A percentile compares a stretch with the other conserved stretches of the same genome.
Evolutionary conservation across 2,797 vertebrate genomes (phyloP).

Genomic region (Notolepis coatsorum): DNA sequence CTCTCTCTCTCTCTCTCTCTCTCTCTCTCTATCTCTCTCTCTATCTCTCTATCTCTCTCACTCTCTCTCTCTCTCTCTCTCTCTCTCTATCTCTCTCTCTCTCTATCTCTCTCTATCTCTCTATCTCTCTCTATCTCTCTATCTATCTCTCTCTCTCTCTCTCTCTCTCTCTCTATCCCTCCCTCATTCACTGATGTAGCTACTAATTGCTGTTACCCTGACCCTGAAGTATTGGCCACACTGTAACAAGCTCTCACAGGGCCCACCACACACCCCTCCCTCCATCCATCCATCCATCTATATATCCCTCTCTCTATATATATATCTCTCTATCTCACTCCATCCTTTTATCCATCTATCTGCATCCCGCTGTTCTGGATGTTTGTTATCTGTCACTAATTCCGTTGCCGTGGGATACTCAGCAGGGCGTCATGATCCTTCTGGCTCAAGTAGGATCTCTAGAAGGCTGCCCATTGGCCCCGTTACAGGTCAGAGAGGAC

Average conservation of each 20-base stretch:
- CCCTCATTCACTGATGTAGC: constrained; percentile 77
- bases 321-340: constrained; percentile 37
- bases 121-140: neutral
- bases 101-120: neutral
- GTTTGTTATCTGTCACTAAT: constrained; percentile 85
- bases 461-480: constrained; percentile 14
- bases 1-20: constrained; percentile 19
- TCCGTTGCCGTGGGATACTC: constrained; percentile 33
- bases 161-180: constrained; percentile 32
- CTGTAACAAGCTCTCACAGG: constrained; percentile 91
- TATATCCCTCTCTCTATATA: constrained; percentile 45
- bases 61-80: neutral
- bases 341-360: constrained; percentile 61
- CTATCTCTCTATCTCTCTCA: neutral
- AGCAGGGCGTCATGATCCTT: constrained; percentile 38
- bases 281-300: constrained; percentile 64
- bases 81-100: neutral
- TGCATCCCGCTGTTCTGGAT: too few relatives aligned
- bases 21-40: neutral
- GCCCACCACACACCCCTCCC: constrained; percentile 65
- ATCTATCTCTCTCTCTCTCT: neutral
- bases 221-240: constrained; percentile 79
- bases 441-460: constrained; percentile 40
- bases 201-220: constrained; percentile 86
- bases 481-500: constrained; percentile 26